phyloP scores from a whole-genome alignment of 2,797 vertebrate genomes.

The Huso huso region DNA sequence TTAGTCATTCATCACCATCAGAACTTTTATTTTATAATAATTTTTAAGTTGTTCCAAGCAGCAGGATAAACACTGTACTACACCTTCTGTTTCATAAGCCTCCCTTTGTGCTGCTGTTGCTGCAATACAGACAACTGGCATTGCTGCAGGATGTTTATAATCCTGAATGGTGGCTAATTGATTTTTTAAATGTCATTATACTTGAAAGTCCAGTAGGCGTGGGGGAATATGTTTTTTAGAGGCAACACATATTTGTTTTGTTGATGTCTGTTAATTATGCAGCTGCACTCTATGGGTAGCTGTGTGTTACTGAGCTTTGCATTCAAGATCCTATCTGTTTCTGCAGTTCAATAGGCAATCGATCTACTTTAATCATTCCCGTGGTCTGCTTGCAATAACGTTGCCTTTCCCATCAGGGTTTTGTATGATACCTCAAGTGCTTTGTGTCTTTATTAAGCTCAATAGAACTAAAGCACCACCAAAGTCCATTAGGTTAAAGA shows the following conservation, averaged over 20 bases:
- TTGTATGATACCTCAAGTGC: conserved; percentile 13
- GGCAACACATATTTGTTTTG: neutral
- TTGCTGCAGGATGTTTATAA: neutral
- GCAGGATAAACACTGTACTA: neutral
- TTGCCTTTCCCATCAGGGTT: conserved; percentile 16
- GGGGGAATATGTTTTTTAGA: neutral
- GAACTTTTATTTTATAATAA: neutral
- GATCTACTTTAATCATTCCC: conserved; percentile 24
- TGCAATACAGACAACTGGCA: too few species aligned
- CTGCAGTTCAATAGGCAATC: conserved; percentile 18
- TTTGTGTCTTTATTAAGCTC: conserved; percentile 20
- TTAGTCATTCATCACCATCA: too few species aligned
- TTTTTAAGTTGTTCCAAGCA: neutral
- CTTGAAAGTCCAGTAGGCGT: neutral
- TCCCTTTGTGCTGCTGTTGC: too few species aligned
- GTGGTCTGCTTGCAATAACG: conserved; percentile 20
- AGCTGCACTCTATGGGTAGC: neutral
- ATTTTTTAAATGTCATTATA: conserved; percentile 1
- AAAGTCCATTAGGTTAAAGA: conserved; percentile 13
- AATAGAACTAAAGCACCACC: conserved; percentile 1
- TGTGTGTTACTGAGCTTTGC: neutral
- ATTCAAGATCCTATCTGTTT: conserved; percentile 9
- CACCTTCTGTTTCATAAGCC: too few species aligned
- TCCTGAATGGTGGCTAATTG: conserved; percentile 1
- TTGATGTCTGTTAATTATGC: neutral